Base-by-base conservation (phyloP, 1,140 invertebrate species). In the Aphaenogaster rudis region DNA sequence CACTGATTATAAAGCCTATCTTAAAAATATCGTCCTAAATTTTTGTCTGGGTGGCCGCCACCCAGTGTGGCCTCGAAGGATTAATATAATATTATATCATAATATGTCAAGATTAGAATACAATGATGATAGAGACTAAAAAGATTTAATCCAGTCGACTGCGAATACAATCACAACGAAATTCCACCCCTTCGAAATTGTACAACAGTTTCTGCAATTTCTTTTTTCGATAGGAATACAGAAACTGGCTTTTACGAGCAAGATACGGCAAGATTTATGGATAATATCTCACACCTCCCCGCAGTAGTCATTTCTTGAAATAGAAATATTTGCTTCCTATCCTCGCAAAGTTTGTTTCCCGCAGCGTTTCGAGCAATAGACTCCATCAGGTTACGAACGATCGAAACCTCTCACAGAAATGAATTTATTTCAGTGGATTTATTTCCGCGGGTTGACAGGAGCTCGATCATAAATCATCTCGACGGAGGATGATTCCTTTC, bases 361-460 rank as follows among this genome's bases (percentile, higher is more conserved):
- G n/a, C 66, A 91, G 59, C 64, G 59, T 45, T 66, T 54, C 5
- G 52, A 84, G 59, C 17, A 89, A 74, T 87, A 81, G 52, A 28
- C 21, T n/a, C 15, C 17, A 82, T 57, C 80, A 78, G 48, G 36
- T 63, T 33, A 85, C 50, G 59, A 88, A 89, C 76, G 88, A 92
- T 90, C 90, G 91, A 92, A 93, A 90, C 91, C 93, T 94, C 90
- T 94, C 93, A 93, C 82, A 91, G 88, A 93, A 94, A 94, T 94
- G 93, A 94, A 94, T 94, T 93, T 93, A 93, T 94, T 93, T 92
- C 72, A 86, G 88, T 42, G 42, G 64, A 93, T 93, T 94, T 93
- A 94, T 93, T 85, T 87, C 76, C 86, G 84, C 57, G 85, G 76
- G 85, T 92, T 93, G 92, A 93, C 87, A 86, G 92, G 88, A 90